Percentiles rank a stretch among this genome's conserved stretches.
Conservation (phyloP, 2,797 vertebrate species). For the Anguilla anguilla region DNA sequence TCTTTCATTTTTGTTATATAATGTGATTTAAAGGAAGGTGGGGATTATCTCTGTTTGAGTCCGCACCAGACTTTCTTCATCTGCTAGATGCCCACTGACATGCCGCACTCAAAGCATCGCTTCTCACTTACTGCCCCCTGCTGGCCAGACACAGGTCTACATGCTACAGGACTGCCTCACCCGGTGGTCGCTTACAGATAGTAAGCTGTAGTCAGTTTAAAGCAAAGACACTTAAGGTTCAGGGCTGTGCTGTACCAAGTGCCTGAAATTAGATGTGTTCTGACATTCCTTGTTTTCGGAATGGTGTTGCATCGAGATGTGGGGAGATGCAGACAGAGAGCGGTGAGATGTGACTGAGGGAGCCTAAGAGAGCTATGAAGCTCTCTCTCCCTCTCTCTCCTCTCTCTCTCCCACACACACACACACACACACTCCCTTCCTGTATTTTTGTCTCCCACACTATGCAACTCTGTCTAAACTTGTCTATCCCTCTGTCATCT, state of each 20-base stretch:
- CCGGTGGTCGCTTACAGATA: background rate
- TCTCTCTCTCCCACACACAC: background rate
- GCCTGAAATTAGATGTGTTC: background rate
- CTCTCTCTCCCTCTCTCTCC: background rate
- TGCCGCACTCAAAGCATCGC: background rate
- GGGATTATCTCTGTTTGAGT: background rate
- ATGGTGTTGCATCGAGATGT: background rate
- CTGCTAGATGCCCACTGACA: background rate
- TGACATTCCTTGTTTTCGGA: background rate
- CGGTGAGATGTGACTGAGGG: background rate
- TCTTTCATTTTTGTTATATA: background rate
- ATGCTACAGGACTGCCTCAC: background rate
- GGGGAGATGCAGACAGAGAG: background rate
- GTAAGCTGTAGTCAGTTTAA: background rate
- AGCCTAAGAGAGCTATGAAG: background rate
- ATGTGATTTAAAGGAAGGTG: background rate
- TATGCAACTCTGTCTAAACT: background rate
- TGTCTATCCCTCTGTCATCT: background rate
- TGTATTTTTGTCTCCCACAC: background rate
- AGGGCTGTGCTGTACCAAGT: background rate
- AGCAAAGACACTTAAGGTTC: background rate
- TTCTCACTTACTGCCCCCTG: slow-evolving; percentile 9
- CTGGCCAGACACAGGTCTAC: background rate
- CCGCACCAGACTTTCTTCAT: background rate
- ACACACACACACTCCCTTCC: background rate